Conservation (phyloP, 2,888 invertebrate genomes). For the Venusia cambrica region DNA sequence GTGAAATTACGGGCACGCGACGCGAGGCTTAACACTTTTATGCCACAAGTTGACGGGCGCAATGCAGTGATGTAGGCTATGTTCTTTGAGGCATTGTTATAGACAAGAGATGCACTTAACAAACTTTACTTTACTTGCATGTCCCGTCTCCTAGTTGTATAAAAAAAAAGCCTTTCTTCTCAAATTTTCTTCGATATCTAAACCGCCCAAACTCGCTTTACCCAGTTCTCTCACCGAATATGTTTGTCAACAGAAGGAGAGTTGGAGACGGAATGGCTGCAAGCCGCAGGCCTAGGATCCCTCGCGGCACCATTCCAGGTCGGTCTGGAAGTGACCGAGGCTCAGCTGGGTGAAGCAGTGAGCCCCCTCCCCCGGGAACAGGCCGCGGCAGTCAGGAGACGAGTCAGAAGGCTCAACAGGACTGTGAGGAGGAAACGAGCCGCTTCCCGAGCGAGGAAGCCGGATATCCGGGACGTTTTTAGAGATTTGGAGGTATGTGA, state of each 20-base stretch:
- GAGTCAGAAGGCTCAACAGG: constrained; percentile 88
- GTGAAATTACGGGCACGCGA: no score
- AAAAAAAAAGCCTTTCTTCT: no score
- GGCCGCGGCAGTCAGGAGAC: constrained; percentile 87
- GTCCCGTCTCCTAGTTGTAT: no score
- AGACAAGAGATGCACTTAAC: no score
- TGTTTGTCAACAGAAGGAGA: constrained; percentile 83
- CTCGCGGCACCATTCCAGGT: constrained; percentile 86
- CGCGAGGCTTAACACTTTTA: no score
- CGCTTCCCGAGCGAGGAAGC: constrained; percentile 82
- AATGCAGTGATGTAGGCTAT: no score
- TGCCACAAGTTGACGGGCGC: no score
- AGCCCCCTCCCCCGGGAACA: constrained; percentile 85
- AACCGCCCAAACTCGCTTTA: no score
- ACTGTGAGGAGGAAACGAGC: constrained; percentile 84
- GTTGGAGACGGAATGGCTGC: constrained; percentile 88
- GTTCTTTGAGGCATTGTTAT: no score
- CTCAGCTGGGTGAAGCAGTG: constrained; percentile 83
- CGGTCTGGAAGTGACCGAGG: constrained; percentile 84
- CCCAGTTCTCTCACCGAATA: no score
- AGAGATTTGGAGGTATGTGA: constrained; percentile 88
- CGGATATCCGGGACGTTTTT: constrained; percentile 91
- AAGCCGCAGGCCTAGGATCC: constrained; percentile 86
- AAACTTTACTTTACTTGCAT: no score
- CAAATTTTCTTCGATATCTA: no score